Evolutionary conservation across 1,140 invertebrate species (phyloP), one percentile per base, ranked within the genome.

Genomic region (Euura lappo): DNA sequence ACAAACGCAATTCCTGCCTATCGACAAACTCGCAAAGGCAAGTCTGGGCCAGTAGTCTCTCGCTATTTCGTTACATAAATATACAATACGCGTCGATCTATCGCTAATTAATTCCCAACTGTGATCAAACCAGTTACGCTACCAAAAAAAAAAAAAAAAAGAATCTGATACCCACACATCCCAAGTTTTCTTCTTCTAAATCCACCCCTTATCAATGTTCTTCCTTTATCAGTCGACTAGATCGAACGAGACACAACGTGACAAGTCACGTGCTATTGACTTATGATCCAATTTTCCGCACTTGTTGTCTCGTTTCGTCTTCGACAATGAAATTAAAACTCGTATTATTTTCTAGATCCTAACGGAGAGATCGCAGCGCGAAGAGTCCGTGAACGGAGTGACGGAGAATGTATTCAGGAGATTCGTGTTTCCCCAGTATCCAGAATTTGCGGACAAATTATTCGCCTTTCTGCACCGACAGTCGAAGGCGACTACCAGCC

Each of bases 401-500:
- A 91, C 91, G 3, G 83, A 89, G 68, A 89, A 78, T 72, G 78
- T 87, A 74, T 89, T 89, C 70, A 87, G 94, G 90, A 90, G 90
- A 76, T 93, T 93, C 85, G 85, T 95, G 74, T 95, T 95, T 86
- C 93, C 94, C n/a, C 90, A 91, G 82, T 93, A 95, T 85, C 89
- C 91, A 2, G 91, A 94, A 74, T 87, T 95, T 72, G 93, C 91
- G 13, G 88, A 90, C 45, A 91, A 91, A 75, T 86, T 95, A 71
- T 95, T 91, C 79, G 85, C 84, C 72, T 90, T 92, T 82, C 88
- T 95, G 71, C 90, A 91, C 76, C 84, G 84, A 70, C 82, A 83
- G 44, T 91, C 91, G 10, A 90, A 90, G 75, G 89, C 90, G 68
- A 91, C 90, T 73, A 91, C 90, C 28, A 84, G 87, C 46, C 89